A percentile compares a stretch with the other conserved stretches of the same genome.
These are phyloP conservation scores for Eilema depressum DNA, from an alignment of 2,888 invertebrate genomes.

Conservation along the genomic window DNA sequence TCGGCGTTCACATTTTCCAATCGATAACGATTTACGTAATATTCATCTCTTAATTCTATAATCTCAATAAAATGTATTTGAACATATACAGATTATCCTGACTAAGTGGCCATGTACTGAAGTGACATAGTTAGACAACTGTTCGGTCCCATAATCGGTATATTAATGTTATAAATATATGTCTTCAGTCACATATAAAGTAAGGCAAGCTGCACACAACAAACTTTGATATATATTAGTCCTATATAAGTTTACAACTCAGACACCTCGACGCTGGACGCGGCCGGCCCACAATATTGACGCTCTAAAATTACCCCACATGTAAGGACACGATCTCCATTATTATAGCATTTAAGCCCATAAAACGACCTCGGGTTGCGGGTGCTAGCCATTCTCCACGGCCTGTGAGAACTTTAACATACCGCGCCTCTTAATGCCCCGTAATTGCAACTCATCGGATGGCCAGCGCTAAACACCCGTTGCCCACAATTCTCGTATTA, in stretches of 20 bases:
- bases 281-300: slow-evolving; percentile 38
- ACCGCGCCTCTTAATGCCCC: slow-evolving; percentile 72
- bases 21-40: no score
- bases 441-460: slow-evolving; percentile 64
- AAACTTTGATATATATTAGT: slow-evolving; percentile 2
- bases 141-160: no score
- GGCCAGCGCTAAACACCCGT: slow-evolving; percentile 30
- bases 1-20: no score
- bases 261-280: slow-evolving; percentile 26
- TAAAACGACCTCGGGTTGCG: slow-evolving; percentile 69
- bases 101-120: no score
- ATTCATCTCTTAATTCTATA: no score
- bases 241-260: slow-evolving; percentile 17
- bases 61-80: not conserved
- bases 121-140: no score
- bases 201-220: not conserved
- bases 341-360: slow-evolving; percentile 74
- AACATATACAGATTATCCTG: no score
- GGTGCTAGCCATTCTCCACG: slow-evolving; percentile 72
- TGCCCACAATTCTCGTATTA: slow-evolving; percentile 36
- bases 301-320: slow-evolving; percentile 55
- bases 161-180: no score
- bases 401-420: slow-evolving; percentile 79
- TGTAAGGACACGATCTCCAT: slow-evolving; percentile 72
- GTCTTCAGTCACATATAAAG: no score